A percentile compares a stretch with the other conserved stretches of the same genome.
Conservation (phyloP, 2,888 invertebrate species). For the Cyclophora albipunctata region DNA sequence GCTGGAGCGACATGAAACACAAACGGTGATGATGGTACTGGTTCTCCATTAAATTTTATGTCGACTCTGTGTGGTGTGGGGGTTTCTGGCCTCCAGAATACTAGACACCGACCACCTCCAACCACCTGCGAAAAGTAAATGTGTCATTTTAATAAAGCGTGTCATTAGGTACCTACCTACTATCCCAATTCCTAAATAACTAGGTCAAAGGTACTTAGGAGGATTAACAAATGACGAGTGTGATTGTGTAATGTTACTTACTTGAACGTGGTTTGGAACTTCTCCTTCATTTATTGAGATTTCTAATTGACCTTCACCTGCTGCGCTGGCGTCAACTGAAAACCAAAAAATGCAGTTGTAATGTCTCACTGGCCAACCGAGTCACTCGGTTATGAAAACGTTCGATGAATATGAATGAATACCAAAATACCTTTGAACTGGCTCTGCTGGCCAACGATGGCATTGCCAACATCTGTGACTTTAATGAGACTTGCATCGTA, state of each 20-base stretch:
- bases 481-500: constrained; percentile 95
- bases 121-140: constrained; percentile 78
- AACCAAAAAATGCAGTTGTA: constrained; percentile 22
- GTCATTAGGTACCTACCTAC: no score
- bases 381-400: constrained; percentile 1
- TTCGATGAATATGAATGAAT: no score
- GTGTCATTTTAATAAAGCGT: no score
- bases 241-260: constrained; percentile 23
- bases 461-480: constrained; percentile 95
- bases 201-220: not conserved
- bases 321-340: constrained; percentile 97
- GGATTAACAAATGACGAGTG: no score
- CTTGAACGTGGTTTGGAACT: constrained; percentile 97
- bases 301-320: constrained; percentile 99
- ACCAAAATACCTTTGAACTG: constrained; percentile 89
- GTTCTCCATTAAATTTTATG: constrained; percentile 96
- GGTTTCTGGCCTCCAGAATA: constrained; percentile 94
- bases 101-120: constrained; percentile 94
- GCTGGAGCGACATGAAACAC: constrained; percentile 81
- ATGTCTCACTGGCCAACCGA: not conserved
- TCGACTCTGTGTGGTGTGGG: constrained; percentile 94
- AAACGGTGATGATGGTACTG: constrained; percentile 93
- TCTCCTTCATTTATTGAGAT: constrained; percentile 99
- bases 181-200: constrained; percentile 4
- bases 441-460: constrained; percentile 95